A percentile compares a stretch with the other conserved stretches of the same genome.
These are phyloP conservation scores for Trematomus bernacchii DNA, from an alignment of 2,797 vertebrate genomes.

Conservation along the genomic window DNA sequence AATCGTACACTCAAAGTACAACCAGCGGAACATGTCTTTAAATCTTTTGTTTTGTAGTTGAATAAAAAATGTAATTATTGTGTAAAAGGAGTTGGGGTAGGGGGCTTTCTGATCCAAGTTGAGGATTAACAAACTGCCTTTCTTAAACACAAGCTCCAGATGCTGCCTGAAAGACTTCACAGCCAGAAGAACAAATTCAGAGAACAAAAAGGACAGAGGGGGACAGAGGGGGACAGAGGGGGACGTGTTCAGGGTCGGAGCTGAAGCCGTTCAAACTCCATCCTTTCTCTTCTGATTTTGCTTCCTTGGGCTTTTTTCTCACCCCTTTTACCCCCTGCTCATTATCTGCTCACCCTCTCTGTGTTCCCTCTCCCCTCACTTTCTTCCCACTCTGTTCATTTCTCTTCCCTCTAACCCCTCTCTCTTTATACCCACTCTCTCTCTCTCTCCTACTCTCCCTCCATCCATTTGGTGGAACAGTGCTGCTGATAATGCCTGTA, in stretches of 20 bases:
- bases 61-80: constrained; percentile 18
- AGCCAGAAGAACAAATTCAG: constrained; percentile 39
- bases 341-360: constrained; percentile 68
- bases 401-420: constrained; percentile 67
- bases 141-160: constrained; percentile 60
- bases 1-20: constrained; percentile 18
- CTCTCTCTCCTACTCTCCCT: constrained; percentile 61
- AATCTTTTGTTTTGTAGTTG: constrained; percentile 12
- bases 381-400: constrained; percentile 64
- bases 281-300: constrained; percentile 62
- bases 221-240: constrained; percentile 40
- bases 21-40: constrained; percentile 15
- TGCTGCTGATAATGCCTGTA: constrained; percentile 86
- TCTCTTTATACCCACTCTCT: constrained; percentile 47
- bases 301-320: constrained; percentile 59
- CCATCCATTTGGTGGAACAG: constrained; percentile 78
- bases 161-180: constrained; percentile 68
- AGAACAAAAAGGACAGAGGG: constrained; percentile 49
- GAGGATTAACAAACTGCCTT: constrained; percentile 56
- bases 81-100: constrained; percentile 1
- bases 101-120: constrained; percentile 41
- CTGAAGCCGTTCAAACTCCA: constrained; percentile 52
- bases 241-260: constrained; percentile 60
- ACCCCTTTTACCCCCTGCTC: constrained; percentile 54
- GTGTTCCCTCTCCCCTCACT: constrained; percentile 62